A percentile compares a stretch with the other conserved stretches of the same genome.
These are phyloP conservation scores for Triplophysa rosa DNA, from an alignment of 2,113 vertebrate genomes.

Conservation along the genomic window DNA sequence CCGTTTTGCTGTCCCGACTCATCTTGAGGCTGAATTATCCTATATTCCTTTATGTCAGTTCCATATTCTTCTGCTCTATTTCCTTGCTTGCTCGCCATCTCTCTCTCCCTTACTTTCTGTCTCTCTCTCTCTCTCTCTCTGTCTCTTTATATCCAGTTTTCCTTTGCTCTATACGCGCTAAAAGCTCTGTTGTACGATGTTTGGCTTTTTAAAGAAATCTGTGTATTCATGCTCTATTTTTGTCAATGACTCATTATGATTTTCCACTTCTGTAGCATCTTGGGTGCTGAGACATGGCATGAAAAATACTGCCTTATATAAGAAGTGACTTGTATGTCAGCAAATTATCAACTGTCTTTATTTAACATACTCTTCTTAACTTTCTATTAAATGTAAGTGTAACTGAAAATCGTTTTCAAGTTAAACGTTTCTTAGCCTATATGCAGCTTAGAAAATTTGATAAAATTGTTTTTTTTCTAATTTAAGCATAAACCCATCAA, in stretches of 20 bases:
- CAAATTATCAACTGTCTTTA: not conserved
- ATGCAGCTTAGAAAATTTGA: no score
- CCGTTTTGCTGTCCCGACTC: conserved; percentile 70
- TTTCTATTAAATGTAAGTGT: no score
- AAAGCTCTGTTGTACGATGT: conserved; percentile 19
- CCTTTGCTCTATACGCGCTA: conserved; percentile 12
- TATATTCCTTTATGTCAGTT: conserved; percentile 75
- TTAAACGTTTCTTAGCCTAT: no score
- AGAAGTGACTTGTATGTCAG: not conserved
- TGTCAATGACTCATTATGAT: conserved; percentile 38
- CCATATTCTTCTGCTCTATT: conserved; percentile 80
- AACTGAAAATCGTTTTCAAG: no score
- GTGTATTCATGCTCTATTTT: conserved; percentile 37
- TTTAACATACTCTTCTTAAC: not conserved
- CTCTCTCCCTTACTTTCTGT: conserved; percentile 17
- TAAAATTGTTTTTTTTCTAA: no score
- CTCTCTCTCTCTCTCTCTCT: conserved; percentile 4
- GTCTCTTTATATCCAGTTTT: not conserved
- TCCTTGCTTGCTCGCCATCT: conserved; percentile 54
- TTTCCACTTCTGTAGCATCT: not conserved
- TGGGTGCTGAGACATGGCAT: not conserved
- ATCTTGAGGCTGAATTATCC: conserved; percentile 69
- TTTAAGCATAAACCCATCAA: no score
- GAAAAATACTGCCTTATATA: not conserved
- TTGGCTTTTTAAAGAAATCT: conserved; percentile 12